A percentile compares a stretch with the other conserved stretches of the same genome.
Evolutionary conservation across 2,797 vertebrate species (phyloP).

Genomic region (Monodelphis domestica): DNA sequence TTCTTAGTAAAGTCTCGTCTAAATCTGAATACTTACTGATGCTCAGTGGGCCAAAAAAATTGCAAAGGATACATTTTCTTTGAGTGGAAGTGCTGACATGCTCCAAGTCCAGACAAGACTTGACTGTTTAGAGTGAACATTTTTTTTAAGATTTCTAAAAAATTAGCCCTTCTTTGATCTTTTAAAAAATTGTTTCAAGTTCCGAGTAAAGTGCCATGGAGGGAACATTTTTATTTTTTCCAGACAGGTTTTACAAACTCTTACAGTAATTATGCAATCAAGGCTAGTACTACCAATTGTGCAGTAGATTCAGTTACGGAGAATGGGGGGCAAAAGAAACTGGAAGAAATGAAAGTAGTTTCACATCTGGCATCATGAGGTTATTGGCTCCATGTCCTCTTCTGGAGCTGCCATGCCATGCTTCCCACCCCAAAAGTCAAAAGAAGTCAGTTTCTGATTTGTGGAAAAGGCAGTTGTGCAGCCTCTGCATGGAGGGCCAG

Average conservation of each 20-base stretch:
- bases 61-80: constrained; percentile 28
- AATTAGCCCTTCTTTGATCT: constrained; percentile 48
- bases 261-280: constrained; percentile 25
- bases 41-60: background rate
- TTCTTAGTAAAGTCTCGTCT: constrained; percentile 54
- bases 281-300: background rate
- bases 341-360: background rate
- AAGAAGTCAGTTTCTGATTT: background rate
- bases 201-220: constrained; percentile 42
- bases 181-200: constrained; percentile 59
- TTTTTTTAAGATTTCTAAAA: constrained; percentile 33
- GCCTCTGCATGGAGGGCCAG: background rate
- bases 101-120: constrained; percentile 57
- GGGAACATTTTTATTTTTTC: constrained; percentile 23
- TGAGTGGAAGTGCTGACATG: constrained; percentile 40
- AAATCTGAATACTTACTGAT: constrained; percentile 65
- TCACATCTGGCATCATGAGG: background rate
- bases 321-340: background rate
- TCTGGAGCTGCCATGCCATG: background rate
- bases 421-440: background rate
- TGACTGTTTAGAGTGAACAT: constrained; percentile 55
- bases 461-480: background rate
- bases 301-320: constrained; percentile 31
- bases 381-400: background rate
- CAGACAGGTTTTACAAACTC: constrained; percentile 55